phyloP scores from a whole-genome alignment of 2,888 invertebrate genomes.

The Desoria tigrina region DNA sequence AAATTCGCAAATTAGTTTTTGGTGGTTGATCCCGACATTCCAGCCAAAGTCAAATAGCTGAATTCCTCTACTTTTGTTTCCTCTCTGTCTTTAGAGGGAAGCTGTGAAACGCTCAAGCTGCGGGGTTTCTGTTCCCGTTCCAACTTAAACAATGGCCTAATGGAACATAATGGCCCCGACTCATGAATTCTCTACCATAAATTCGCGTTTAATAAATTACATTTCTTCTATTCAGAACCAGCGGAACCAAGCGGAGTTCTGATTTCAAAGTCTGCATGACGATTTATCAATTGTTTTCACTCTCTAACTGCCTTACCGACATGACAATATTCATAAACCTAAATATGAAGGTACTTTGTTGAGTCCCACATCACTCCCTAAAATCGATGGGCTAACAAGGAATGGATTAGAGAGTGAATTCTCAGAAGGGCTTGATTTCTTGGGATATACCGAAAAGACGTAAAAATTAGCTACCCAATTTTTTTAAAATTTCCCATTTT shows the following conservation, averaged over 20 bases:
- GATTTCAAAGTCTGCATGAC: neutral
- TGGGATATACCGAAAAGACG: too few relatives aligned
- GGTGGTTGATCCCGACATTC: constrained; percentile 19
- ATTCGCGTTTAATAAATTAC: constrained; percentile 29
- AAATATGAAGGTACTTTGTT: too few relatives aligned
- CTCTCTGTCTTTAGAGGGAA: constrained; percentile 12
- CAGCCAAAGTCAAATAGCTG: neutral
- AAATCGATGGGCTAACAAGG: too few relatives aligned
- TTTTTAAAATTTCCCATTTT: too few relatives aligned
- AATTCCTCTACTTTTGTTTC: constrained; percentile 18
- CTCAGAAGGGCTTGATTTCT: too few relatives aligned
- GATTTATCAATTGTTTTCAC: constrained; percentile 11
- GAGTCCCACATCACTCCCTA: too few relatives aligned
- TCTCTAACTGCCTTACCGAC: constrained; percentile 12
- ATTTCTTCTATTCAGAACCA: too few relatives aligned
- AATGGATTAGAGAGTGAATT: too few relatives aligned
- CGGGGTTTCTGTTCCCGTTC: constrained; percentile 14
- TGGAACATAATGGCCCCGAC: constrained; percentile 23
- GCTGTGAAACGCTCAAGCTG: constrained; percentile 6
- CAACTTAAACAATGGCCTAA: constrained; percentile 11
- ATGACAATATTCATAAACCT: neutral
- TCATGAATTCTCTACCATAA: constrained; percentile 26
- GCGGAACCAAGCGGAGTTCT: too few relatives aligned
- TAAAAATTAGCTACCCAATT: too few relatives aligned
- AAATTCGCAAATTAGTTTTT: constrained; percentile 35